A percentile compares a stretch with the other conserved stretches of the same genome.
Conservation (phyloP, 1,140 invertebrate genomes). For the Drosophila jambulina region DNA sequence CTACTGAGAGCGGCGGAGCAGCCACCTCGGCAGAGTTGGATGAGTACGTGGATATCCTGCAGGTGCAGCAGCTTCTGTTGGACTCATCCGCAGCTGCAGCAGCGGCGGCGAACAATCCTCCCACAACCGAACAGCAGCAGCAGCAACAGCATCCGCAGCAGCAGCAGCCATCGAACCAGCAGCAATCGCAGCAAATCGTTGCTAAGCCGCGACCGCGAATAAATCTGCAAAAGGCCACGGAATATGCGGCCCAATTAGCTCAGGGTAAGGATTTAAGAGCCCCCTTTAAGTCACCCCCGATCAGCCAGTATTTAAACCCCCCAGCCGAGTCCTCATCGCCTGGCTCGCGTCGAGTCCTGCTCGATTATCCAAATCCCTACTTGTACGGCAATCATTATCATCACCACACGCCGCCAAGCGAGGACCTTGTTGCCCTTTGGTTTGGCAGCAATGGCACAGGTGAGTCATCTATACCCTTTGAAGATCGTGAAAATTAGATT, state of each 20-base stretch:
- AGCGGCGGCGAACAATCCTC: conserved; percentile 37
- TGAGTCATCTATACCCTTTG: conserved; percentile 50
- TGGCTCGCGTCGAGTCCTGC: conserved; percentile 79
- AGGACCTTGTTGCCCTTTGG: conserved; percentile 87
- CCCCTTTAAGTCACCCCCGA: conserved; percentile 1
- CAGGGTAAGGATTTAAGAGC: conserved; percentile 55
- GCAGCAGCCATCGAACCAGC: conserved; percentile 23
- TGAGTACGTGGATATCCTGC: conserved; percentile 87
- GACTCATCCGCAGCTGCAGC: conserved; percentile 82
- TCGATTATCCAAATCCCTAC: conserved; percentile 85
- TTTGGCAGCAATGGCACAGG: conserved; percentile 86
- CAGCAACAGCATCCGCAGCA: conserved; percentile 38
- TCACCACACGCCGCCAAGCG: conserved; percentile 85
- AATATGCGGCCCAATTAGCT: conserved; percentile 81
- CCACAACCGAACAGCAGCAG: conserved; percentile 35
- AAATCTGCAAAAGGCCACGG: conserved; percentile 82
- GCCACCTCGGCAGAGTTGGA: conserved; percentile 69
- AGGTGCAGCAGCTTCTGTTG: conserved; percentile 86
- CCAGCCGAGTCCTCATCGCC: conserved; percentile 51
- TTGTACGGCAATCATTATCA: conserved; percentile 85
- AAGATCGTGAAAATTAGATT: not conserved
- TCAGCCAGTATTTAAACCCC: conserved; percentile 23
- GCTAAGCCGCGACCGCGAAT: conserved; percentile 77
- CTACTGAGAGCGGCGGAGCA: conserved; percentile 2
- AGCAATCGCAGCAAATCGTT: conserved; percentile 43